These are phyloP conservation scores for Bradypodion pumilum DNA, from an alignment of 2,797 vertebrate genomes.

Conservation along the genomic window DNA sequence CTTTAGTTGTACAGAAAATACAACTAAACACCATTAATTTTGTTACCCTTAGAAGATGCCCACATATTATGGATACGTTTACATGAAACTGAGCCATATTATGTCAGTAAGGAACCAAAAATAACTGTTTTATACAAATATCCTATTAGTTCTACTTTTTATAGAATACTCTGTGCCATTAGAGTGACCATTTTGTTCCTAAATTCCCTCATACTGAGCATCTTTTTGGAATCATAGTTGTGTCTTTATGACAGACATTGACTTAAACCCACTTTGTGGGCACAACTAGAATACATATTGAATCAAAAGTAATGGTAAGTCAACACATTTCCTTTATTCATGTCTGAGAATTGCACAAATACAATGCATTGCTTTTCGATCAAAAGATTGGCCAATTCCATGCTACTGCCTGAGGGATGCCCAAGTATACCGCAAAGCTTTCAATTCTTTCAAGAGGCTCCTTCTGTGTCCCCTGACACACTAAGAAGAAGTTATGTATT, in stretches of 20 bases:
- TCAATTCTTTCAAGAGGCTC: no score
- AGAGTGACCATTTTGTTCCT: constrained; percentile 1
- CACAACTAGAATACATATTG: no score
- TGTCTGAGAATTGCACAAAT: no score
- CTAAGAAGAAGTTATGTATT: constrained; percentile 3
- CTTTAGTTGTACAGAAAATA: no score
- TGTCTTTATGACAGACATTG: neutral
- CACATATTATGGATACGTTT: constrained; percentile 34
- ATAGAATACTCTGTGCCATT: constrained; percentile 24
- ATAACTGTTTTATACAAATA: constrained; percentile 18
- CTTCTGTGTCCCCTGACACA: no score
- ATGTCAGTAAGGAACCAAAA: constrained; percentile 45
- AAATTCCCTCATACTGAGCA: constrained; percentile 18
- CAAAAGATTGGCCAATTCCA: no score
- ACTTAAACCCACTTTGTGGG: no score
- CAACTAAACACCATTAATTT: neutral
- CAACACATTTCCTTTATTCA: no score
- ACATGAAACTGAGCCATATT: constrained; percentile 44
- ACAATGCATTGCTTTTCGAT: no score
- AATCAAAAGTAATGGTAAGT: no score
- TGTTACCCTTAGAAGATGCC: neutral
- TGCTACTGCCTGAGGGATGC: no score
- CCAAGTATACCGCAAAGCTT: no score
- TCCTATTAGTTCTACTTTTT: neutral
- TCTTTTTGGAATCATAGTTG: constrained; percentile 24